phyloP scores from a whole-genome alignment of 2,113 vertebrate species.

The Cnemophilus loriae region DNA sequence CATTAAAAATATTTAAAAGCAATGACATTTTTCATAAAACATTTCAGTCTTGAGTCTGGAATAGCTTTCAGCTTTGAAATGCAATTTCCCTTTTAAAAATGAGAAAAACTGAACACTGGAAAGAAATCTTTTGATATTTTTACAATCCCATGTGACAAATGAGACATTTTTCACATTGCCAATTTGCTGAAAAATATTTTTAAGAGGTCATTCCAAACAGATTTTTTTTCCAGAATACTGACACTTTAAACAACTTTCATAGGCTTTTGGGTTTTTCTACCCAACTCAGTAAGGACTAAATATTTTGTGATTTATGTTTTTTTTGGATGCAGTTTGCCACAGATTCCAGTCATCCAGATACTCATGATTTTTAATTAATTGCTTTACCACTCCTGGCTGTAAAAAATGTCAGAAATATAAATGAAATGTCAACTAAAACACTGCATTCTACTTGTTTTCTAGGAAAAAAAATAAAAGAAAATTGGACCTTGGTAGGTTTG shows the following conservation, averaged over 20 bases:
- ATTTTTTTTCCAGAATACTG: neutral
- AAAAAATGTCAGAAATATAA: slow-evolving; percentile 20
- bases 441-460: neutral
- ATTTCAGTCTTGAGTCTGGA: neutral
- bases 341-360: neutral
- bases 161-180: neutral
- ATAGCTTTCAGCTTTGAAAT: slow-evolving; percentile 4
- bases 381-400: neutral
- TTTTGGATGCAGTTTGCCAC: neutral
- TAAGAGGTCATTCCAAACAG: neutral
- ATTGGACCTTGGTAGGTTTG: neutral
- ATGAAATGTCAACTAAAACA: neutral
- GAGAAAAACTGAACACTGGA: neutral
- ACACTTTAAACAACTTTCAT: neutral
- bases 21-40: neutral
- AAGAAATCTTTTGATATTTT: neutral
- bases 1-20: neutral
- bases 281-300: neutral
- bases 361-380: slow-evolving; percentile 22
- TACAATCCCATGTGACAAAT: neutral
- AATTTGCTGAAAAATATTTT: slow-evolving; percentile 1
- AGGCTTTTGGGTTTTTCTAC: neutral
- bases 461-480: neutral
- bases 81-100: neutral
- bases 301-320: neutral